Conservation (phyloP, 2,888 invertebrate species). For the Teinopalpus imperialis region DNA sequence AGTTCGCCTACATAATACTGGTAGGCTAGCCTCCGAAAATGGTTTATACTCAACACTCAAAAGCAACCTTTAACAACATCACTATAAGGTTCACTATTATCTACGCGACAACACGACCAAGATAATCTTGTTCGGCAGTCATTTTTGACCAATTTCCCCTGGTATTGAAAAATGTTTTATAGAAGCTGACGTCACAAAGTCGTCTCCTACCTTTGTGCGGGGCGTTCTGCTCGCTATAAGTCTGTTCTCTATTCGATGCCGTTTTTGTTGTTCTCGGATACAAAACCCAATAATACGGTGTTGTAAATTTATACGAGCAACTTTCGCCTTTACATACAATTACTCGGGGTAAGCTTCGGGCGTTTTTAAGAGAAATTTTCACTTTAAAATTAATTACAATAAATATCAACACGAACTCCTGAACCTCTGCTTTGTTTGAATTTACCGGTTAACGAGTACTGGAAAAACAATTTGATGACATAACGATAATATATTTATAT, state of each 20-base stretch:
- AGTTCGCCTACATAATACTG: conserved; percentile 45
- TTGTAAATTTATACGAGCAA: conserved; percentile 22
- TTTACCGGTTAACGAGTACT: too few species aligned
- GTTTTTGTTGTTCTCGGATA: conserved; percentile 16
- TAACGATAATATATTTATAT: too few species aligned
- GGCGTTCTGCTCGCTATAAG: conserved; percentile 26
- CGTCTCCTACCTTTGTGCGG: conserved; percentile 37
- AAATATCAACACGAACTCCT: conserved; percentile 25
- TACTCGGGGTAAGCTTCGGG: conserved; percentile 16
- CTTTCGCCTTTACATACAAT: conserved; percentile 21
- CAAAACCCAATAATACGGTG: conserved; percentile 13
- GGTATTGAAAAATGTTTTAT: conserved; percentile 70
- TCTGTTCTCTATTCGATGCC: conserved; percentile 25
- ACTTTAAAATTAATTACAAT: conserved; percentile 24
- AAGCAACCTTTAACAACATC: conserved; percentile 41
- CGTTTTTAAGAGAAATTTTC: conserved; percentile 21
- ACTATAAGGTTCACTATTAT: conserved; percentile 38
- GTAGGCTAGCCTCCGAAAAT: conserved; percentile 46
- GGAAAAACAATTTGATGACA: conserved; percentile 18
- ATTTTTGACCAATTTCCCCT: conserved; percentile 71
- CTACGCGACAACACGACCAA: conserved; percentile 34
- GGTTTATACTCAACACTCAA: conserved; percentile 37
- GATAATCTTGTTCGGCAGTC: conserved; percentile 65
- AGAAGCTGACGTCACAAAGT: conserved; percentile 49
- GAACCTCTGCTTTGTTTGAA: conserved; percentile 16